These are phyloP conservation scores for Apamea monoglypha DNA, from an alignment of 2,888 invertebrate species.

Conservation along the genomic window DNA sequence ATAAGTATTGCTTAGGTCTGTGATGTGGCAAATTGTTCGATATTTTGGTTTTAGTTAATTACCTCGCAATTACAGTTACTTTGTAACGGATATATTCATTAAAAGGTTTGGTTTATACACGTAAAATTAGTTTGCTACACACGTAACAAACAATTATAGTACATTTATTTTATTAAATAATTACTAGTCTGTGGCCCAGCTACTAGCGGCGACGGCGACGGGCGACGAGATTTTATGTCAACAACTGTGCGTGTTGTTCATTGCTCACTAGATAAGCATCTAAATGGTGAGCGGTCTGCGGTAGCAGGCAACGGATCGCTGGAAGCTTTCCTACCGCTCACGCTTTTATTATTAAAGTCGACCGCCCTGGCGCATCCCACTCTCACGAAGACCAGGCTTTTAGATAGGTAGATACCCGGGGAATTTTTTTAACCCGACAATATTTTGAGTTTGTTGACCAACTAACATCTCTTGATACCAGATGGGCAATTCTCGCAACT, in stretches of 20 bases:
- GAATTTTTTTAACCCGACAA: background rate
- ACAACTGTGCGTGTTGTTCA: background rate
- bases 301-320: background rate
- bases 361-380: background rate
- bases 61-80: background rate
- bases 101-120: background rate
- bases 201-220: no score
- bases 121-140: background rate
- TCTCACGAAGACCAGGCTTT: constrained; percentile 2
- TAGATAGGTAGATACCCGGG: background rate
- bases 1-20: constrained; percentile 11
- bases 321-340: constrained; percentile 1
- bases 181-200: constrained; percentile 1
- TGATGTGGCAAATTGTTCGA: constrained; percentile 16
- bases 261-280: background rate
- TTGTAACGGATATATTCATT: background rate
- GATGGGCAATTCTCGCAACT: no score
- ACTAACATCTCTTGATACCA: background rate
- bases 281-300: background rate
- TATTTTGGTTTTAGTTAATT: constrained; percentile 8
- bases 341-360: background rate
- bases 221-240: background rate
- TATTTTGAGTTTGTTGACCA: background rate
- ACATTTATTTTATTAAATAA: constrained; percentile 3
- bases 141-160: background rate